Base-by-base conservation (phyloP, 2,888 invertebrate genomes). In the Drosophila putrida region DNA sequence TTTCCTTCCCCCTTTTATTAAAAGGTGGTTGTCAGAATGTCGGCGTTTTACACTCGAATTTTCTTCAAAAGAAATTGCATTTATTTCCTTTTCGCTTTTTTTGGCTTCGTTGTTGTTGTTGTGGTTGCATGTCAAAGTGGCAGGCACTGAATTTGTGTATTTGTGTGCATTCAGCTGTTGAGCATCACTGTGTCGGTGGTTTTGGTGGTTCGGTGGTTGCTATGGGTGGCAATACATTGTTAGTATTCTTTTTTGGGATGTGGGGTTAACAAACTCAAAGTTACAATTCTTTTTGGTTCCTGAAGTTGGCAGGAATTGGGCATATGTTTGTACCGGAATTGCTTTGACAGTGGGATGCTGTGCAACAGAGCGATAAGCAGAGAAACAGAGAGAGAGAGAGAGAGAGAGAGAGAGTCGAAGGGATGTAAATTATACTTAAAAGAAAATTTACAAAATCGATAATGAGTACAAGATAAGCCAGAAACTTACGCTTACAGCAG, bases 1-100 rank as follows among this genome's bases (percentile, higher is more conserved):
- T n/a, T 35, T 51, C 8, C n/a, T 35, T 51, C 8, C n/a, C 39
- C 50, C 28, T 10, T 63, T 15, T 11, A 46, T 39, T 46, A 58
- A 65, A 78, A 78, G 88, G 88, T 82, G 86, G 83, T 85, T 73
- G 80, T 51, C 62, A 66, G 59, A 44, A 51, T 27, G 53, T 35
- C 74, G 36, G 31, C 58, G 60, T 27, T 68, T 75, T 64, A 64
- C 74, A 77, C 78, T 70, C 60, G 67, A 75, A 64, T 78, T 78
- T 78, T 71, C 77, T 63, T 77, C 71, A 78, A 78, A 68, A 65
- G 69, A 57, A 87, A 71, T 87, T 83, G 78, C 74, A 75, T 47
- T 67, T 63, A 49, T 61, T 65, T 54, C 20, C 2, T 61, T 50
- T n/a, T 47, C 31, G 6, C 31, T 6, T 51, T 27, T 28, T 27